These are phyloP conservation scores for Capricornis sumatraensis DNA, from an alignment of 2,113 vertebrate species.

Conservation along the genomic window DNA sequence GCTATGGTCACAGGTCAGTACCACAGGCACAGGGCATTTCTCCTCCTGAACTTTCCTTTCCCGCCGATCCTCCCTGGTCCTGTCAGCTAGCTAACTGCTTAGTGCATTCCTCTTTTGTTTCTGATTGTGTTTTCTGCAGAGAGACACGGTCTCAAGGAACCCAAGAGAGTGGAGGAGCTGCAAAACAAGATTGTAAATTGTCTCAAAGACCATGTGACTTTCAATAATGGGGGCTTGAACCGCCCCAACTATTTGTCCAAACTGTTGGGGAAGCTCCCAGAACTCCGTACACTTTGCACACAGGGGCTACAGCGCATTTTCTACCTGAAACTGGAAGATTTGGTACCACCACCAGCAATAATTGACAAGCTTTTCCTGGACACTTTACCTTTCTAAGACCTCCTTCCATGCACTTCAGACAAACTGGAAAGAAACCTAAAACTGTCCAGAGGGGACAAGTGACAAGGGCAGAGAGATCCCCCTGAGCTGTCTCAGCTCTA, in stretches of 20 bases:
- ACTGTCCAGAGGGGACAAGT: slow-evolving; percentile 66
- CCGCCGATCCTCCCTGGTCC: not conserved
- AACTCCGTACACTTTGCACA: slow-evolving; percentile 98
- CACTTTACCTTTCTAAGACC: slow-evolving; percentile 95
- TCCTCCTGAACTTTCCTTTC: not conserved
- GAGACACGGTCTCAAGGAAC: slow-evolving; percentile 97
- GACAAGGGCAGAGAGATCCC: slow-evolving; percentile 68
- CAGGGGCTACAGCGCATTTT: slow-evolving; percentile 99
- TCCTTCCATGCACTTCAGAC: slow-evolving; percentile 66
- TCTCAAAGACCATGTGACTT: slow-evolving; percentile 98
- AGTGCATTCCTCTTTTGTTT: slow-evolving; percentile 61
- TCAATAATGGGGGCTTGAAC: slow-evolving; percentile 95
- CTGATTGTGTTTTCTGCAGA: slow-evolving; percentile 75
- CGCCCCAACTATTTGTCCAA: slow-evolving; percentile 99
- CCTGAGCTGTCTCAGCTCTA: slow-evolving; percentile 56
- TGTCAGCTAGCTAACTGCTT: slow-evolving; percentile 50
- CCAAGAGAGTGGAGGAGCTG: slow-evolving; percentile 97
- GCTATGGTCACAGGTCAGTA: slow-evolving; percentile 99
- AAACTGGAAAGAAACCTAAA: slow-evolving; percentile 70
- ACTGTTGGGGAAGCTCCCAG: slow-evolving; percentile 98
- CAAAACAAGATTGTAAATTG: slow-evolving; percentile 99
- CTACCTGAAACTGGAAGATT: slow-evolving; percentile 99
- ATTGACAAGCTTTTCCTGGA: slow-evolving; percentile 99
- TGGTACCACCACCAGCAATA: slow-evolving; percentile 99
- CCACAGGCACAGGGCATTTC: not conserved